phyloP scores from a whole-genome alignment of 2,888 invertebrate genomes.

The Pecten maximus region DNA sequence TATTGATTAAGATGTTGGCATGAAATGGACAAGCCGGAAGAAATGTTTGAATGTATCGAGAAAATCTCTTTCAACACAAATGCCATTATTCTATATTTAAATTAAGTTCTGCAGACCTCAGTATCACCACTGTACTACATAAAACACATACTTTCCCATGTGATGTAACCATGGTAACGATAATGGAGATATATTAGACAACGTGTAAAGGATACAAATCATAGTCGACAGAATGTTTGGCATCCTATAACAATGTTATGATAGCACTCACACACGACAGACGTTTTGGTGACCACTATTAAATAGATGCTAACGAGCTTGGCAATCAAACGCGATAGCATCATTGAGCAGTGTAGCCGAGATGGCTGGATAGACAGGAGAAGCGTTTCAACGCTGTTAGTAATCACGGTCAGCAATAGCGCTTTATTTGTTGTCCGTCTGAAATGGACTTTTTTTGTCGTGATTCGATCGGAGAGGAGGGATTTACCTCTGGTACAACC shows the following conservation, averaged over 20 bases:
- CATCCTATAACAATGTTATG: background rate
- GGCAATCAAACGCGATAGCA: background rate
- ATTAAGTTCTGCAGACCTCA: background rate
- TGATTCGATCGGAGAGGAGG: background rate
- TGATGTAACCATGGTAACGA: background rate
- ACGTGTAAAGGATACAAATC: background rate
- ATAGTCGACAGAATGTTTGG: background rate
- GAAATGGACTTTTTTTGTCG: background rate
- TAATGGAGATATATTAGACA: background rate
- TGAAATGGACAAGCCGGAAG: background rate
- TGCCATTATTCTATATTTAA: background rate
- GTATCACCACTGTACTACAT: background rate
- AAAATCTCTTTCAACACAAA: background rate
- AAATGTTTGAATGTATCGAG: background rate
- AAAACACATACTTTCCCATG: background rate
- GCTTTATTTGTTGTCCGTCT: background rate
- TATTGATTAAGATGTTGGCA: background rate
- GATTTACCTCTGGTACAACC: background rate
- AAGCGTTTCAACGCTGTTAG: background rate
- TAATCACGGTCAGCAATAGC: background rate
- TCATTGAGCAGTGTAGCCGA: background rate
- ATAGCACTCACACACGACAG: background rate
- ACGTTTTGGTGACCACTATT: background rate
- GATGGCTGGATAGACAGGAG: background rate
- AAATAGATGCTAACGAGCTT: background rate